Percentiles rank a stretch among this genome's conserved stretches.
Evolutionary conservation across 1,140 invertebrate species (phyloP).

Genomic region (Sycobia sp.): DNA sequence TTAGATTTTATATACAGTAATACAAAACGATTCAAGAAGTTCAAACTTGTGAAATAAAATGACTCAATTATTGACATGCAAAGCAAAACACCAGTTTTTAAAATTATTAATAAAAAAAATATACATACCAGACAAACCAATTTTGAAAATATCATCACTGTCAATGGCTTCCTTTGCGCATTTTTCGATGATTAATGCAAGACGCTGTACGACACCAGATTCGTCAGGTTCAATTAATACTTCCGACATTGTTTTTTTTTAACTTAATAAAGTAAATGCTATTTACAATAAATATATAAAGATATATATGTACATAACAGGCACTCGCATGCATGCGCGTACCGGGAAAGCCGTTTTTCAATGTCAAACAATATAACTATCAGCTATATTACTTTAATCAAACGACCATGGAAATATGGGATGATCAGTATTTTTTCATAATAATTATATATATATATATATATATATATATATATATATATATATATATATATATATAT

Average conservation of each 20-base stretch:
- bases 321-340: background rate
- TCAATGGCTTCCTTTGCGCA: conserved; percentile 63
- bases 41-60: too few species aligned
- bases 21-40: too few species aligned
- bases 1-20: too few species aligned
- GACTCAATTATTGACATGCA: too few species aligned
- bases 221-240: conserved; percentile 45
- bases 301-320: too few species aligned
- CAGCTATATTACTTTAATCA: too few species aligned
- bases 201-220: conserved; percentile 41
- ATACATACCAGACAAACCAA: conserved; percentile 75
- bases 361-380: too few species aligned
- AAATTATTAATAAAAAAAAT: too few species aligned
- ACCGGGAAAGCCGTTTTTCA: conserved; percentile 13
- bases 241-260: conserved; percentile 34
- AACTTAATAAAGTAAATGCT: background rate
- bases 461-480: too few species aligned
- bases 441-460: too few species aligned
- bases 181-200: conserved; percentile 54
- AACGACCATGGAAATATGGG: background rate
- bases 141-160: conserved; percentile 65
- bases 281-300: background rate
- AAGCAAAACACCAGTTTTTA: too few species aligned
- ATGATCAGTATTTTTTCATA: conserved; percentile 20
- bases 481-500: too few species aligned